These are phyloP conservation scores for Capitulum mitella DNA, from an alignment of 2,888 invertebrate genomes.

Conservation along the genomic window DNA sequence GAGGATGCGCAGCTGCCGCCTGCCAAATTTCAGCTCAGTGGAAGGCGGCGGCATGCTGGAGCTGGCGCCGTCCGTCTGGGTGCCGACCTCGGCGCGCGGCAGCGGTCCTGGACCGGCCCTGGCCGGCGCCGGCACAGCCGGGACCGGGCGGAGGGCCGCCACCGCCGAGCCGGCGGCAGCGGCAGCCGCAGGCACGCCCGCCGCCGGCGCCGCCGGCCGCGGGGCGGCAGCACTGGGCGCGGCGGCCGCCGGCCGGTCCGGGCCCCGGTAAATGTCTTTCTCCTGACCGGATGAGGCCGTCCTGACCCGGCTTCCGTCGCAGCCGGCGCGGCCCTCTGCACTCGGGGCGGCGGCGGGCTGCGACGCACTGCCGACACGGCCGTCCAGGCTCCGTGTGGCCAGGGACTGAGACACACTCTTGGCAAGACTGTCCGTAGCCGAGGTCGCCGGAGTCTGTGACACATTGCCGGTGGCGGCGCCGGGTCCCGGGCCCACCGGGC, in stretches of 20 bases:
- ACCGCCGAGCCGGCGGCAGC: not conserved
- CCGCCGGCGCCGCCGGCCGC: not conserved
- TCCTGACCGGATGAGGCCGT: too few species aligned
- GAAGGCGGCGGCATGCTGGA: not conserved
- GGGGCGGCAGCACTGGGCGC: not conserved
- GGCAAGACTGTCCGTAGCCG: too few species aligned
- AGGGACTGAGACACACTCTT: too few species aligned
- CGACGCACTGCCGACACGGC: too few species aligned
- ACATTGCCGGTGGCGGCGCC: too few species aligned
- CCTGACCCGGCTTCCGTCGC: too few species aligned
- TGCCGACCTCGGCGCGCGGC: not conserved
- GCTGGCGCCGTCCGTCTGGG: not conserved
- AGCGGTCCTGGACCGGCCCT: not conserved
- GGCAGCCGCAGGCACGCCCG: not conserved
- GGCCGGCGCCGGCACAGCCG: not conserved
- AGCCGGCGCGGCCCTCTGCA: too few species aligned
- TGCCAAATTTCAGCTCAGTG: not conserved
- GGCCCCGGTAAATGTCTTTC: too few species aligned
- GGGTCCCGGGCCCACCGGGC: too few species aligned
- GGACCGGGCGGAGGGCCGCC: not conserved
- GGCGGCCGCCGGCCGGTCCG: not conserved
- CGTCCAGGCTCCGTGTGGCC: too few species aligned
- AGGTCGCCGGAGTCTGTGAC: too few species aligned
- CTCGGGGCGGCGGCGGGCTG: too few species aligned
- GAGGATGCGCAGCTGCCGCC: slow-evolving; percentile 27